Evolutionary conservation across 2,113 vertebrate genomes (phyloP).

Genomic region (Cricetomys ansorgei): DNA sequence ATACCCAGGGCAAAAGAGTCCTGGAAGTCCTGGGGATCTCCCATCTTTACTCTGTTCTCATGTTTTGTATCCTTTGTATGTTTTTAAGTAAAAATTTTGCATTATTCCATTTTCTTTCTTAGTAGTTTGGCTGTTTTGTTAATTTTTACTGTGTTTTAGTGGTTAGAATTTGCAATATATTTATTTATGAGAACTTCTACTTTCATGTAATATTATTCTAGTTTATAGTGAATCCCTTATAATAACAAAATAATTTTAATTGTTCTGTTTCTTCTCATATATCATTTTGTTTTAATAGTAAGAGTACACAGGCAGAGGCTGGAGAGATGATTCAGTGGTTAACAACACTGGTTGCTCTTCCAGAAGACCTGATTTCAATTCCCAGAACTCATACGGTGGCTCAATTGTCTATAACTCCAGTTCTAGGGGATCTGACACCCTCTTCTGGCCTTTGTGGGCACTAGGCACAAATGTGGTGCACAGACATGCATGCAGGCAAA

Average conservation of each 20-base stretch:
- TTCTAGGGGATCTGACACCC: background rate
- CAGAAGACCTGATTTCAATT: background rate
- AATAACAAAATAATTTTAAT: background rate
- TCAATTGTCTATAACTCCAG: background rate
- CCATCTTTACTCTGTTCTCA: background rate
- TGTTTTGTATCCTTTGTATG: background rate
- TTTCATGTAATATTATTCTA: background rate
- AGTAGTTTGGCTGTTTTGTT: background rate
- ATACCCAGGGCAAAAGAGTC: background rate
- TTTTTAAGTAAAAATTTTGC: background rate
- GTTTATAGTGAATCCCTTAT: background rate
- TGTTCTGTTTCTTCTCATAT: background rate
- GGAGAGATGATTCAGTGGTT: background rate
- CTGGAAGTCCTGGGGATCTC: background rate
- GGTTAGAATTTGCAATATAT: background rate
- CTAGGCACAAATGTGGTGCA: background rate
- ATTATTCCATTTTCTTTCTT: background rate
- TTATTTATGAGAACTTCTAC: background rate
- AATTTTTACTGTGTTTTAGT: background rate
- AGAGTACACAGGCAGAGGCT: background rate
- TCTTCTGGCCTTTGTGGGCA: background rate
- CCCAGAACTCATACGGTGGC: background rate
- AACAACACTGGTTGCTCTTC: background rate
- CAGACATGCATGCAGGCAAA: background rate
- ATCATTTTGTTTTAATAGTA: background rate